Evolutionary conservation across 2,113 vertebrate genomes (phyloP).

Genomic region (Percina caprodes): DNA sequence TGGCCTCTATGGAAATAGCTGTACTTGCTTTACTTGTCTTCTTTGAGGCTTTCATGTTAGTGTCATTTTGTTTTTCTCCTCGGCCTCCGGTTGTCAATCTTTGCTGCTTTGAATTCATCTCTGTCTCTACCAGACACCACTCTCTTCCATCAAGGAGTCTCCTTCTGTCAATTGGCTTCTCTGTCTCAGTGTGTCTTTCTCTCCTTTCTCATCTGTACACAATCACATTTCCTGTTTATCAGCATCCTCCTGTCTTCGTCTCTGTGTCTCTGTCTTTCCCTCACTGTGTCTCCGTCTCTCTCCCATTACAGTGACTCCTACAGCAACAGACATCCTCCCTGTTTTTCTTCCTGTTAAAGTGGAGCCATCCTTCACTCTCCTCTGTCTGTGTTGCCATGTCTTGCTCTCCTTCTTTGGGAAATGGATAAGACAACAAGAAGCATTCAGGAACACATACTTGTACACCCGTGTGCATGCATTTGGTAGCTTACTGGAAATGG

Average conservation of each 20-base stretch:
- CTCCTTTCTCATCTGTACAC: slow-evolving; percentile 47
- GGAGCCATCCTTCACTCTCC: slow-evolving; percentile 54
- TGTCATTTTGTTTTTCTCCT: slow-evolving; percentile 41
- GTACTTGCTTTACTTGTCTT: slow-evolving; percentile 16
- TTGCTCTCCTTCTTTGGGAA: slow-evolving; percentile 32
- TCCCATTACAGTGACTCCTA: slow-evolving; percentile 42
- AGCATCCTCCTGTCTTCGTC: slow-evolving; percentile 48
- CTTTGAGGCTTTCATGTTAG: slow-evolving; percentile 20
- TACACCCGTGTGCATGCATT: neutral
- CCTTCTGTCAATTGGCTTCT: slow-evolving; percentile 39
- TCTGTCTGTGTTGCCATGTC: slow-evolving; percentile 42
- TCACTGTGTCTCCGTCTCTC: slow-evolving; percentile 27
- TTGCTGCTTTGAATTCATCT: slow-evolving; percentile 53
- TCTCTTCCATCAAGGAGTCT: slow-evolving; percentile 64
- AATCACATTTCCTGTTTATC: slow-evolving; percentile 71
- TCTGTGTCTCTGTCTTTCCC: slow-evolving; percentile 28
- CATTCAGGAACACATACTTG: slow-evolving; percentile 12
- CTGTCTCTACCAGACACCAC: slow-evolving; percentile 48
- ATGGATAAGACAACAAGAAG: slow-evolving; percentile 23
- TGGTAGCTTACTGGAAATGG: slow-evolving; percentile 46
- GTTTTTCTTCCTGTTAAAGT: slow-evolving; percentile 62
- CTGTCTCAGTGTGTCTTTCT: slow-evolving; percentile 23
- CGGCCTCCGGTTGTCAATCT: slow-evolving; percentile 41
- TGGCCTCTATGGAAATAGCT: slow-evolving; percentile 22
- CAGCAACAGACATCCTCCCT: slow-evolving; percentile 22